A percentile compares a stretch with the other conserved stretches of the same genome.
Conservation (phyloP, 2,797 vertebrate genomes). For the Pseudomugil tenellus region DNA sequence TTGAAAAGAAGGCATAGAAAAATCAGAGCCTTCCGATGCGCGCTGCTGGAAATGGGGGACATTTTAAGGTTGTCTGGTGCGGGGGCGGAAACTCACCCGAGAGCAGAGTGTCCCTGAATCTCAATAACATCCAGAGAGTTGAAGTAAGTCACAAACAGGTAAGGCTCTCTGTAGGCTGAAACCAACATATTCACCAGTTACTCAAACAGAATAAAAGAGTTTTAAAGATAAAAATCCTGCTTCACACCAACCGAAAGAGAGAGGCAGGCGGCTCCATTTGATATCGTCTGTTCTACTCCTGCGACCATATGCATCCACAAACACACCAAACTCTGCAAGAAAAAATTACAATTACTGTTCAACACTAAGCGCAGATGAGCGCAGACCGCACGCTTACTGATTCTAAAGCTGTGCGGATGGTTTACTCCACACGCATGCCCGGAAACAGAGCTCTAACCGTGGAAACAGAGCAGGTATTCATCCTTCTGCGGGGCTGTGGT, state of each 20-base stretch:
- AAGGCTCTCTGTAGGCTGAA: slow-evolving; percentile 96
- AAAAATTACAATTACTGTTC: not conserved
- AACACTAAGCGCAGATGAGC: not conserved
- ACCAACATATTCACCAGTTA: slow-evolving; percentile 11
- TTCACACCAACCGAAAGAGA: slow-evolving; percentile 90
- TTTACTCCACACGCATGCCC: not conserved
- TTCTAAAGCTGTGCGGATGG: slow-evolving; percentile 1
- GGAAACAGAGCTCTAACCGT: slow-evolving; percentile 80
- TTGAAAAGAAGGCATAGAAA: slow-evolving; percentile 54
- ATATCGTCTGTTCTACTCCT: slow-evolving; percentile 95
- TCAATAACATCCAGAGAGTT: slow-evolving; percentile 98
- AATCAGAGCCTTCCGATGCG: not conserved
- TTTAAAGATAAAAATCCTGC: not conserved
- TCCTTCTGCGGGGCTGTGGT: slow-evolving; percentile 92
- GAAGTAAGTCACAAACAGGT: slow-evolving; percentile 98
- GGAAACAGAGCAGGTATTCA: slow-evolving; percentile 97
- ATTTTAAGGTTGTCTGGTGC: not conserved
- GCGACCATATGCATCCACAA: slow-evolving; percentile 96
- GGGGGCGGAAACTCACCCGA: slow-evolving; percentile 85
- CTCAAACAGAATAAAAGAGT: not conserved
- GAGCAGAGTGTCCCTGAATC: slow-evolving; percentile 92
- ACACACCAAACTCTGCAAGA: slow-evolving; percentile 93
- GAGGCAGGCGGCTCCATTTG: slow-evolving; percentile 96
- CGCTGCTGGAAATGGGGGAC: slow-evolving; percentile 1
- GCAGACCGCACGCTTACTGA: not conserved